Conservation (phyloP, 2,888 invertebrate genomes). For the Aquatica leii region DNA sequence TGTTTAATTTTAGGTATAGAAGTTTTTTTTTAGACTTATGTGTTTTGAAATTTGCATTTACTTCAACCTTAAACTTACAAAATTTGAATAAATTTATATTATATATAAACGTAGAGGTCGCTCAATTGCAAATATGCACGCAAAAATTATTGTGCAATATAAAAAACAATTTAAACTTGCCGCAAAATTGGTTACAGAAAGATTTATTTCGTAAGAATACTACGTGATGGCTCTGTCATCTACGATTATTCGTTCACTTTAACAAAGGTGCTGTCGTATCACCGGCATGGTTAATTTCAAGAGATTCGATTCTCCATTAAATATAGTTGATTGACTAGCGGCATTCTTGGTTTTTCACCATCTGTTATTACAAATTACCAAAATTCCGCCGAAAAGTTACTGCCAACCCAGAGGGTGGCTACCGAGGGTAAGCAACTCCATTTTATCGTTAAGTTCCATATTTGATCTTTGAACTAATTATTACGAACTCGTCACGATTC, state of each 20-base stretch:
- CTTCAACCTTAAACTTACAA: no score
- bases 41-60: no score
- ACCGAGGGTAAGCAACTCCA: slow-evolving; percentile 65
- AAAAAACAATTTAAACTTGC: no score
- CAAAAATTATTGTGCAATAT: no score
- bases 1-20: no score
- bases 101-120: no score
- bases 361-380: slow-evolving; percentile 68
- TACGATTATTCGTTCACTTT: slow-evolving; percentile 15
- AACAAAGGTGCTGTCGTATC: slow-evolving; percentile 14
- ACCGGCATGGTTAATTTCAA: slow-evolving; percentile 51
- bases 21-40: no score
- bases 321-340: slow-evolving; percentile 54
- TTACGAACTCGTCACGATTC: neutral
- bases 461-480: slow-evolving; percentile 17
- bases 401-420: slow-evolving; percentile 85
- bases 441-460: slow-evolving; percentile 20
- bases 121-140: no score
- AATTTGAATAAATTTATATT: no score
- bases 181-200: no score
- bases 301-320: slow-evolving; percentile 43
- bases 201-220: no score
- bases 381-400: slow-evolving; percentile 82
- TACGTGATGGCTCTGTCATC: slow-evolving; percentile 15
- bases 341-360: slow-evolving; percentile 56